phyloP scores from a whole-genome alignment of 2,797 vertebrate genomes.

The Propithecus deckenii region DNA sequence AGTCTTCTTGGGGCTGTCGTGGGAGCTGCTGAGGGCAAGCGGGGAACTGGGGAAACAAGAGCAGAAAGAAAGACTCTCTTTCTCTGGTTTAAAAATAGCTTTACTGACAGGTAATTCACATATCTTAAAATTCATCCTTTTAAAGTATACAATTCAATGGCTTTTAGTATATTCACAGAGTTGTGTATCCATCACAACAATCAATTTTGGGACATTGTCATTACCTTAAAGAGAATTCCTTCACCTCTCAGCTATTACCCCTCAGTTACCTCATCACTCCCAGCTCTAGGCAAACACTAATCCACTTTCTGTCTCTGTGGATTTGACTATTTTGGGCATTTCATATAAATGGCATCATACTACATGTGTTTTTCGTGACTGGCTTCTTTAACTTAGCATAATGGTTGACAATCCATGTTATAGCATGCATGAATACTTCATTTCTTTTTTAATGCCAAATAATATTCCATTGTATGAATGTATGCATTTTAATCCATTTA shows the following conservation, averaged over 20 bases:
- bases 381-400: neutral
- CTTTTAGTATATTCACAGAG: neutral
- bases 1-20: neutral
- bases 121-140: neutral
- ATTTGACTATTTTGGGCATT: neutral
- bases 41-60: neutral
- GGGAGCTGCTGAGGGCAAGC: neutral
- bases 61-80: neutral
- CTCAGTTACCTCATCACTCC: neutral
- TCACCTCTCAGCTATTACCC: neutral
- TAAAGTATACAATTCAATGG: neutral
- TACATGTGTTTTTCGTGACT: neutral
- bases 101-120: neutral
- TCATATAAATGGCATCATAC: neutral
- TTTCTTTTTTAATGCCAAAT: neutral
- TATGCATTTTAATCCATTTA: neutral
- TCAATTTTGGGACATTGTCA: constrained; percentile 5
- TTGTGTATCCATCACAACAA: neutral
- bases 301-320: neutral
- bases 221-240: neutral
- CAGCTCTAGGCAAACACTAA: neutral
- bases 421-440: neutral
- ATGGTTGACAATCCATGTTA: neutral
- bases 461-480: neutral
- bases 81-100: neutral